Evolutionary conservation across 2,113 vertebrate genomes (phyloP).

Genomic region (Sorex fumeus): DNA sequence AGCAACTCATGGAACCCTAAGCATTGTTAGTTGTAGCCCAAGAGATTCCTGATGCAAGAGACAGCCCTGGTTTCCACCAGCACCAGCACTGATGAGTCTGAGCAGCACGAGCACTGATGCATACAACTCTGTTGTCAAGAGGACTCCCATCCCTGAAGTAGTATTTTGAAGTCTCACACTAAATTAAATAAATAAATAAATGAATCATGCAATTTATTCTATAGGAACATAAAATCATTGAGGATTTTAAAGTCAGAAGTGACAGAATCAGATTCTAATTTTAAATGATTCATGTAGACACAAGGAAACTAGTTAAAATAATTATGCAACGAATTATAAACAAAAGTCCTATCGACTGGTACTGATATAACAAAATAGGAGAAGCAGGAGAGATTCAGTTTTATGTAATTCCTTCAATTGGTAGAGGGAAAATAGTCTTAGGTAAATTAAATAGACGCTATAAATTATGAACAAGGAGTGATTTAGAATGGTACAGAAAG

Average conservation of each 20-base stretch:
- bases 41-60: too few species aligned
- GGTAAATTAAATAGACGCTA: not conserved
- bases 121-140: too few species aligned
- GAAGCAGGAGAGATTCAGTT: not conserved
- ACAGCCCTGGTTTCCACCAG: too few species aligned
- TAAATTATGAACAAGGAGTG: not conserved
- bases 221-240: not conserved
- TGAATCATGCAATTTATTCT: not conserved
- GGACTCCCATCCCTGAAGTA: too few species aligned
- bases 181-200: too few species aligned
- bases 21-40: too few species aligned
- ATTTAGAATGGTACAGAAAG: not conserved
- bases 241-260: slow-evolving; percentile 4
- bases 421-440: not conserved
- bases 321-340: not conserved
- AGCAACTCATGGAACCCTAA: too few species aligned
- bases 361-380: not conserved
- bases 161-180: too few species aligned
- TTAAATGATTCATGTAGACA: not conserved
- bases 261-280: not conserved
- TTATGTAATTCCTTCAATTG: not conserved
- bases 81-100: not conserved
- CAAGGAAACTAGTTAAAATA: not conserved
- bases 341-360: not conserved
- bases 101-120: too few species aligned